Conservation (phyloP, 2,797 vertebrate genomes). For the Enteromius unitaeniatus region DNA sequence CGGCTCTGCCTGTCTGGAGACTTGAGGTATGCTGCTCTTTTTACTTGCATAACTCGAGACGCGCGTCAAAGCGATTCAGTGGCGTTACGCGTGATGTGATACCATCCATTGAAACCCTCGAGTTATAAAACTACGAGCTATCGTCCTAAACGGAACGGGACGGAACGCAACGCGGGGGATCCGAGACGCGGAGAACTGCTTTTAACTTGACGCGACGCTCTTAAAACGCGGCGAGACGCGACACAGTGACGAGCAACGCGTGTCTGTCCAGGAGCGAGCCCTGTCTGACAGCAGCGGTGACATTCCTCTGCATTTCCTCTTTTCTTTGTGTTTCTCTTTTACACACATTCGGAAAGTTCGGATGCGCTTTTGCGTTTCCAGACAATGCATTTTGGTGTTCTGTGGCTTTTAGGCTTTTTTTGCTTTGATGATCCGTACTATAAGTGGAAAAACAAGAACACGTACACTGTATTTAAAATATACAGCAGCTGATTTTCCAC, state of each 20-base stretch:
- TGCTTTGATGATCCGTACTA: not conserved
- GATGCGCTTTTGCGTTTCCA: not conserved
- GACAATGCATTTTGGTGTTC: not conserved
- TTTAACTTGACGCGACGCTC: not conserved
- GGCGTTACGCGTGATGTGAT: not conserved
- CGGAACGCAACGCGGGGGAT: not conserved
- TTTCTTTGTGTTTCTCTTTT: not conserved
- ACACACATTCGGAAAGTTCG: not conserved
- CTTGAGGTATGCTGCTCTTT: conserved; percentile 75
- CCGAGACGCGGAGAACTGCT: not conserved
- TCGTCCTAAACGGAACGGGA: not conserved
- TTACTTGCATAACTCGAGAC: conserved; percentile 4
- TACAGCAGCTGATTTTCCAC: not conserved
- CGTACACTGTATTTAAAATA: not conserved
- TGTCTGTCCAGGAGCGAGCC: not conserved
- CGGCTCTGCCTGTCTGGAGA: conserved; percentile 78
- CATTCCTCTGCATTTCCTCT: not conserved
- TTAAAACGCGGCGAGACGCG: conserved; percentile 10
- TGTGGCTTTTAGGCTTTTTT: not conserved
- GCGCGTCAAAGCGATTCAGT: conserved; percentile 6
- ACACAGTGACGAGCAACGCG: not conserved
- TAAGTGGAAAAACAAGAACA: not conserved
- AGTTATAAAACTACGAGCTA: not conserved
- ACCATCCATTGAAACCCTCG: not conserved
- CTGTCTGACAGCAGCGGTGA: not conserved